These are phyloP conservation scores for Volucella inanis DNA, from an alignment of 2,888 invertebrate species.

Conservation along the genomic window DNA sequence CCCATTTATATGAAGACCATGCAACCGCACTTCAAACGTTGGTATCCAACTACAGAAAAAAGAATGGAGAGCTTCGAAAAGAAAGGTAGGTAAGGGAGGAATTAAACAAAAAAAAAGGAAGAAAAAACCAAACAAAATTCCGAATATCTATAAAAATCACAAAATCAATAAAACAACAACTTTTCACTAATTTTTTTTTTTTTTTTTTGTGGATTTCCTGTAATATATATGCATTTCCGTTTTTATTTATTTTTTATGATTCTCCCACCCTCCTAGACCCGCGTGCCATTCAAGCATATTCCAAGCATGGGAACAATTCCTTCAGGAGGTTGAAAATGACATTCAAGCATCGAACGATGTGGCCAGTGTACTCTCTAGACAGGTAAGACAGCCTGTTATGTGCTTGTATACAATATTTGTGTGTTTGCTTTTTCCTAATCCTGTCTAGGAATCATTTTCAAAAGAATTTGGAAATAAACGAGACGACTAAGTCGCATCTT, in stretches of 20 bases:
- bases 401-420: not conserved
- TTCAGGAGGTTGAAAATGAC: conserved; percentile 95
- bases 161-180: conserved; percentile 51
- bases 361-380: conserved; percentile 89
- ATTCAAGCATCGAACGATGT: conserved; percentile 93
- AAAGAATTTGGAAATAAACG: not conserved
- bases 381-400: conserved; percentile 82
- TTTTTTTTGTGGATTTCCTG: conserved; percentile 36
- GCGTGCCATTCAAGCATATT: conserved; percentile 92
- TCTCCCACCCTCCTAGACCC: conserved; percentile 85
- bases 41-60: conserved; percentile 93
- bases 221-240: conserved; percentile 25
- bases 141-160: conserved; percentile 1
- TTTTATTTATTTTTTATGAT: conserved; percentile 44
- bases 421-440: conserved; percentile 26
- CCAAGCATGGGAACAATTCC: conserved; percentile 94
- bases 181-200: not conserved
- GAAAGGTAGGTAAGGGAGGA: conserved; percentile 86
- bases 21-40: conserved; percentile 93
- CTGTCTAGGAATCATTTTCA: not conserved
- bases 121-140: too few species aligned
- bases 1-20: conserved; percentile 94
- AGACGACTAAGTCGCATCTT: too few species aligned
- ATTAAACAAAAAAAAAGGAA: not conserved
- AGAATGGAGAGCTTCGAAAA: conserved; percentile 92